Evolutionary conservation across 2,888 invertebrate genomes (phyloP).

Genomic region (Cryptus viduatorius): DNA sequence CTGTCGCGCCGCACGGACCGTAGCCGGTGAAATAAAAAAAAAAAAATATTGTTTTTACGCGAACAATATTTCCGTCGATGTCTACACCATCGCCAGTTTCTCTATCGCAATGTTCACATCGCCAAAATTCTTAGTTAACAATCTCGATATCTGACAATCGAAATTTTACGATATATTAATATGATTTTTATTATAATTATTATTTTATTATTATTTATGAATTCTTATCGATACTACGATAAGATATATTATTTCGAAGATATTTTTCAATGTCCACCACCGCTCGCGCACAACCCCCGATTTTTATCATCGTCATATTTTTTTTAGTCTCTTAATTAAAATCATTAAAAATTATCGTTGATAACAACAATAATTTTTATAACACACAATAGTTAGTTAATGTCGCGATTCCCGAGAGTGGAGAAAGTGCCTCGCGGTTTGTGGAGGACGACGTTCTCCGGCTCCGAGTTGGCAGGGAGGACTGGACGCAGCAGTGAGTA

Average conservation of each 20-base stretch:
- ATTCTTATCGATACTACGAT: neutral
- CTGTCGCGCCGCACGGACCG: constrained; percentile 11
- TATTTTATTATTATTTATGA: neutral
- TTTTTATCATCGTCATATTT: neutral
- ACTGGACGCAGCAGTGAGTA: constrained; percentile 53
- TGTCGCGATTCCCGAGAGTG: constrained; percentile 25
- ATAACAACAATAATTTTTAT: neutral
- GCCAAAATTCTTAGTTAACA: neutral
- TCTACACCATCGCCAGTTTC: neutral
- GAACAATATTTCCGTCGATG: neutral
- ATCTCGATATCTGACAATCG: no score
- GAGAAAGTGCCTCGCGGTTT: constrained; percentile 65
- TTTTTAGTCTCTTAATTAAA: neutral
- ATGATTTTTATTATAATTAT: neutral
- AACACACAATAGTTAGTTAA: neutral
- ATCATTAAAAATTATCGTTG: neutral
- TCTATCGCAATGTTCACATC: neutral
- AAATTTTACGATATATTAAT: neutral
- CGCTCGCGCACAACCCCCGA: neutral
- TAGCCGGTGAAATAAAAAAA: neutral
- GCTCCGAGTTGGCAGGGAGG: constrained; percentile 84
- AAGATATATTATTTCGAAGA: neutral
- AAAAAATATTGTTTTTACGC: neutral
- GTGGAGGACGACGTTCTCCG: constrained; percentile 76
- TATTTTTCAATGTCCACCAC: neutral